Conservation (phyloP, 2,888 invertebrate species). For the Gasteruption jaculator region DNA sequence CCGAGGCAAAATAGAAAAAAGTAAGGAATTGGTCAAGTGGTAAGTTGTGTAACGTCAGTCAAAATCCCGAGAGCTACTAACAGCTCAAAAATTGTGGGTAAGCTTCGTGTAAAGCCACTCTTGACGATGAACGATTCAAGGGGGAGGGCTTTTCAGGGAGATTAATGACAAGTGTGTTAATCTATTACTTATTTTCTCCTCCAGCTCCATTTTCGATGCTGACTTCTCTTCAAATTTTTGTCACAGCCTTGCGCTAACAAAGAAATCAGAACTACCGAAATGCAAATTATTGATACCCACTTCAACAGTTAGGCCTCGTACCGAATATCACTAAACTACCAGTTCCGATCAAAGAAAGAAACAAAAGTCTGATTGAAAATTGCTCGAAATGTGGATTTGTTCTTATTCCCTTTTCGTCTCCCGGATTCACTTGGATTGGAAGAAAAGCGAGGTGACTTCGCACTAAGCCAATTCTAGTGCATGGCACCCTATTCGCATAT, state of each 20-base stretch:
- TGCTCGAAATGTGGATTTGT: too few relatives aligned
- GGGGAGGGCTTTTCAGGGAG: conserved; percentile 40
- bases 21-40: conserved; percentile 48
- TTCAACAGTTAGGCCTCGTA: too few relatives aligned
- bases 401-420: too few relatives aligned
- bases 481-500: conserved; percentile 41
- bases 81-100: conserved; percentile 47
- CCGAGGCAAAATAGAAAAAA: conserved; percentile 19
- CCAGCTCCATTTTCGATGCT: too few relatives aligned
- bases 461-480: conserved; percentile 42
- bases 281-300: too few relatives aligned
- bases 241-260: too few relatives aligned
- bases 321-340: too few relatives aligned
- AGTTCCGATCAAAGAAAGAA: too few relatives aligned
- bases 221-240: too few relatives aligned
- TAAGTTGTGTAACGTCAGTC: conserved; percentile 50
- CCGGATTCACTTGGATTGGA: conserved; percentile 32
- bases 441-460: conserved; percentile 34
- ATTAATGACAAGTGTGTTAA: conserved; percentile 42
- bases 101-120: conserved; percentile 44
- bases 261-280: too few relatives aligned
- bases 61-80: conserved; percentile 41
- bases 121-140: conserved; percentile 33
- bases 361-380: too few relatives aligned
- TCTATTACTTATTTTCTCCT: too few relatives aligned